These are phyloP conservation scores for Chionomys nivalis DNA, from an alignment of 2,113 vertebrate species.

Conservation along the genomic window DNA sequence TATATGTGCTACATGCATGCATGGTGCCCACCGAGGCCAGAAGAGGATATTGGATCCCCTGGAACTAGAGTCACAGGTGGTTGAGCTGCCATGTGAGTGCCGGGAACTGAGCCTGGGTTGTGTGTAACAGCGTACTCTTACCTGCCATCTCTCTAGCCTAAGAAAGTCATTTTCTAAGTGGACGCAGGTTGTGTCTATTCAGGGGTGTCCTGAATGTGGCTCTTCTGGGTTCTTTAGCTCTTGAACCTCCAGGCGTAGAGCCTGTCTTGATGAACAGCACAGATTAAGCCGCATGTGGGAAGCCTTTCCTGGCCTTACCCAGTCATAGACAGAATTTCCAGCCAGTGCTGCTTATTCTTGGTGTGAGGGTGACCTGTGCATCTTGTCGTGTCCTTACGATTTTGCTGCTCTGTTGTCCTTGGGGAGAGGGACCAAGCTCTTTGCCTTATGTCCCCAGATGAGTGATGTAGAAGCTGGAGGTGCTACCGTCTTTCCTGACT, in stretches of 20 bases:
- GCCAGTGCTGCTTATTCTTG: not conserved
- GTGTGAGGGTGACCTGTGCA: not conserved
- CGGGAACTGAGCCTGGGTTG: not conserved
- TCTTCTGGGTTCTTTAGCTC: not conserved
- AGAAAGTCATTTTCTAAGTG: not conserved
- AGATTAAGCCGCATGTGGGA: not conserved
- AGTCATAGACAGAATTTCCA: not conserved
- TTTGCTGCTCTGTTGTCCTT: not conserved
- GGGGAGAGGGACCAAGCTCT: slow-evolving; percentile 53
- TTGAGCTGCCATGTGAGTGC: not conserved
- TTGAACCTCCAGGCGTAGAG: not conserved
- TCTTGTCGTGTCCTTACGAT: not conserved
- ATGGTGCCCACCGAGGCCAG: not conserved
- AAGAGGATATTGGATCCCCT: not conserved
- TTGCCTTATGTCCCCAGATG: slow-evolving; percentile 90
- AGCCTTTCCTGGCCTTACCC: not conserved
- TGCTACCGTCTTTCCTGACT: slow-evolving; percentile 97
- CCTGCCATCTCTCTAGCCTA: not conserved
- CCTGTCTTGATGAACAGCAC: not conserved
- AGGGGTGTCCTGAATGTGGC: not conserved
- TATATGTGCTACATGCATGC: not conserved
- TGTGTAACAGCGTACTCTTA: not conserved
- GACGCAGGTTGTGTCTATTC: not conserved
- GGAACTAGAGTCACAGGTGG: not conserved
- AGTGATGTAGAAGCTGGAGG: slow-evolving; percentile 97